A percentile compares a stretch with the other conserved stretches of the same genome.
Conservation (phyloP, 1,140 invertebrate species). For the Drosophila repleta region DNA sequence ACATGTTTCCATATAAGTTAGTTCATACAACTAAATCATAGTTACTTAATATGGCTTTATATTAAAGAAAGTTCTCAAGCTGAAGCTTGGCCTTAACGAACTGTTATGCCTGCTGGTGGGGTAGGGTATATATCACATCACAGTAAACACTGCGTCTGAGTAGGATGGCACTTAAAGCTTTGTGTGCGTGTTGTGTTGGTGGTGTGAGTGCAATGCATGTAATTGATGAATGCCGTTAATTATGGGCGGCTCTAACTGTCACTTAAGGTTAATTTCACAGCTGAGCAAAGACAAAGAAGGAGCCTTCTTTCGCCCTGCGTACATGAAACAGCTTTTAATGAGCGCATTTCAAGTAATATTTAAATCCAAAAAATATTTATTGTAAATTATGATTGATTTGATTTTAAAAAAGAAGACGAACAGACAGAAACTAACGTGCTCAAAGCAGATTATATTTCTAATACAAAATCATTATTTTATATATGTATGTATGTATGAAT, state of each 20-base stretch:
- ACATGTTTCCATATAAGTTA: too few species aligned
- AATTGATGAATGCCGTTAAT: slow-evolving; percentile 65
- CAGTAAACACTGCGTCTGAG: not conserved
- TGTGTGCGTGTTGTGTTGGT: slow-evolving; percentile 9
- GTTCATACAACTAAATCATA: too few species aligned
- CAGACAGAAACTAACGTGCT: not conserved
- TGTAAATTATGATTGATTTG: too few species aligned
- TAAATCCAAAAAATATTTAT: not conserved
- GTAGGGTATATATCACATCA: slow-evolving; percentile 1
- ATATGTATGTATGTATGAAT: too few species aligned
- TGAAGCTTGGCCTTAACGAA: not conserved
- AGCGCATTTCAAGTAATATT: too few species aligned
- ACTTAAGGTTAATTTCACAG: slow-evolving; percentile 34
- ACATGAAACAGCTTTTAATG: not conserved
- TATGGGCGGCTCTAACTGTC: slow-evolving; percentile 57
- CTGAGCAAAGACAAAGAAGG: not conserved
- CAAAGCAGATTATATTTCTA: not conserved
- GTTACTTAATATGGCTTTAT: too few species aligned
- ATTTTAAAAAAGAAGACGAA: too few species aligned
- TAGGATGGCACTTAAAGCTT: slow-evolving; percentile 32
- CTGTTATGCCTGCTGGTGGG: not conserved
- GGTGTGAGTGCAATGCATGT: slow-evolving; percentile 14
- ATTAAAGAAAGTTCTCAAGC: not conserved
- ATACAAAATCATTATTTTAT: too few species aligned
- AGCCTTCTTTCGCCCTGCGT: not conserved